Base-by-base conservation (phyloP, 2,113 vertebrate genomes). In the Ictalurus punctatus region DNA sequence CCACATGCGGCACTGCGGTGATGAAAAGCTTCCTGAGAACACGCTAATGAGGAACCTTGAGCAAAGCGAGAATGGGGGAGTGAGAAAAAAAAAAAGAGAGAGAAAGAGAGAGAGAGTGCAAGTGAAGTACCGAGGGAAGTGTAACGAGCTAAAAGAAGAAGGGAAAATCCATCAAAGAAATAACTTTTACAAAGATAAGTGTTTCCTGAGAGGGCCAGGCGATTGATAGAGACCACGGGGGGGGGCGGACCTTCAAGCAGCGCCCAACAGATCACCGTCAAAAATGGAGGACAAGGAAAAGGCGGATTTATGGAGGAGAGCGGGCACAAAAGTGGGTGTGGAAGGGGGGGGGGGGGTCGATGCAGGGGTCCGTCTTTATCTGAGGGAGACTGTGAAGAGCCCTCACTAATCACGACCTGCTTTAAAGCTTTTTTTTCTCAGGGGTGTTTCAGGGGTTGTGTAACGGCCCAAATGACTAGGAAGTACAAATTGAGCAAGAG, bases 11-110 rank as follows among this genome's bases (percentile, higher is more conserved):
- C 94, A 94, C 92, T 92, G 92, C 92, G 93, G 93, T 94, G 93
- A 96, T 96, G 94, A 95, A 96, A 95, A 94, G 95, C 94, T 95
- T 96, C 95, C 95, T 94, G 94, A 95, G 92, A 88, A 91, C 92
- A 93, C 94, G 91, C 93, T 96, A 95, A 95, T 94, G 94, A 95
- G 94, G 91, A 91, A 76, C 91, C 90, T 91, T 87, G 67, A 91
- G 86, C 88, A 88, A 93, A 92, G 89, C 30, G 40, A 90, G 85
- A 92, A 87, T 86, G 78, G 79, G 19, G 61, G 54, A 90, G 69
- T 7, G 44, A 48, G 44, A 48, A 84, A 84, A 86, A 34, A 86
- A 34, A 82, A 92, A 76, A 84, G 83, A 86, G 83, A 87, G 23
- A 67, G 54, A 90, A 59, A 74, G 12, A 56, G 88, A 85, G 23